Base-by-base conservation (phyloP, 1,140 invertebrate species). In the Drosophila pandora region DNA sequence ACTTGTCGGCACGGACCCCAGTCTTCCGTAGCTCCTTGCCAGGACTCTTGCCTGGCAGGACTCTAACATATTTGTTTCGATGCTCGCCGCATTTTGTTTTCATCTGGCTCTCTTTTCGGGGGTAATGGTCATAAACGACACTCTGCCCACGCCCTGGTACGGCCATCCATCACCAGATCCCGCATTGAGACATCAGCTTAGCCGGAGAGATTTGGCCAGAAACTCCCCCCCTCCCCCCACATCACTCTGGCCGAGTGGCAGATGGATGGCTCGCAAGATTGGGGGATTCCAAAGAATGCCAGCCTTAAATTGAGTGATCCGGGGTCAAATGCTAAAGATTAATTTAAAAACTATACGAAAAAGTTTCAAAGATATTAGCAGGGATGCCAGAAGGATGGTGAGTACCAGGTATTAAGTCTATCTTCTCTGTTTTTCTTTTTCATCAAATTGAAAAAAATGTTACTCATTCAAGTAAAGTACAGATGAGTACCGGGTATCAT, bases 121-220 rank as follows among this genome's bases (percentile, higher is more conserved):
- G 45, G 63, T 74, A 74, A 74, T 74, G 71, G 71, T 74, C 71
- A 74, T 74, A 74, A 74, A 74, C 63, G 69, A 64, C 59, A 4
- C 17, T 21, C 54, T 13, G 23, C 25, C 25, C 25, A 28, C 23
- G 2, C 13, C 17, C 47, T 32, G 56, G 32, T 41, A 28, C 6
- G 25, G 67, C 50, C 67, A 73, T 73, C 70, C 71, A 72, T 74
- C 71, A 74, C 52, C 68, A 45, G 67, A 60, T 61, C 67, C 67
- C 32, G 34, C 53, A 73, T 73, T 71, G 67, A 73, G 67, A 39
- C 70, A 73, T 73, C 67, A 54, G 67, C 56, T 71, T 50, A 70
- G 25, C 3, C 17, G 41, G 34, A 41, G 39, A 17, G 37, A 39
- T 39, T 39, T n/a, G 37, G 10, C 37, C 10, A n/a, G n/a, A 39